Evolutionary conservation across 1,140 invertebrate species (phyloP), one percentile per base, ranked within the genome.

Genomic region (Drosophila serrata): DNA sequence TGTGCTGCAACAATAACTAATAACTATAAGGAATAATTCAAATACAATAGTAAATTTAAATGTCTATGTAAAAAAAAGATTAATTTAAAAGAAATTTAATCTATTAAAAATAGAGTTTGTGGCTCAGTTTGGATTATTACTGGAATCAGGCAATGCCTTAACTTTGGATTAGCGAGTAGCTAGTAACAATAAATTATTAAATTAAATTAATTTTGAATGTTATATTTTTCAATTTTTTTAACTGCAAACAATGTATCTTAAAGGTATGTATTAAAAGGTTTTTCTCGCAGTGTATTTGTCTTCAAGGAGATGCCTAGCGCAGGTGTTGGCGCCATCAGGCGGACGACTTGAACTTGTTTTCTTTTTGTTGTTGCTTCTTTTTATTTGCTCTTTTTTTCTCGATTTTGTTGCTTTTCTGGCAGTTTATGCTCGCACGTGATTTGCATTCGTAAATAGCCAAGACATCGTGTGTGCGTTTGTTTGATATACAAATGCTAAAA

Each of bases 401-500:
- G 59, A 61, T 37, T 75, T 40, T 67, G 43, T 33, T 74, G 77
- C 76, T 60, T 62, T 60, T 56, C 74, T 69, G 79, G 80, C 84
- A 77, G 64, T 85, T 90, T 85, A 81, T 79, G 78, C 75, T 56
- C 70, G 86, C 75, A 90, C 85, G 85, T 90, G 85, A 90, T 90
- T 90, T 90, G 86, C 85, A 90, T 90, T 90, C 63, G 78, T 63
- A 85, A 90, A 79, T 75, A 64, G 78, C 60, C 62, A 60, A 39
- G 75, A 73, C 64, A 67, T 48, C 60, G 61, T 61, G 61, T 62
- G 57, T 82, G 74, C 33, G 55, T 64, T 58, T 70, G 58, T 43
- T 57, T 63, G 84, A 70, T 90, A 81, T 73, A 79, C 85, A 90
- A 88, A 90, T 90, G 85, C 79, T 90, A 79, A 90, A 90, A 90